Evolutionary conservation across 1,140 invertebrate species (phyloP).

Genomic region (Trachymyrmex septentrionalis): DNA sequence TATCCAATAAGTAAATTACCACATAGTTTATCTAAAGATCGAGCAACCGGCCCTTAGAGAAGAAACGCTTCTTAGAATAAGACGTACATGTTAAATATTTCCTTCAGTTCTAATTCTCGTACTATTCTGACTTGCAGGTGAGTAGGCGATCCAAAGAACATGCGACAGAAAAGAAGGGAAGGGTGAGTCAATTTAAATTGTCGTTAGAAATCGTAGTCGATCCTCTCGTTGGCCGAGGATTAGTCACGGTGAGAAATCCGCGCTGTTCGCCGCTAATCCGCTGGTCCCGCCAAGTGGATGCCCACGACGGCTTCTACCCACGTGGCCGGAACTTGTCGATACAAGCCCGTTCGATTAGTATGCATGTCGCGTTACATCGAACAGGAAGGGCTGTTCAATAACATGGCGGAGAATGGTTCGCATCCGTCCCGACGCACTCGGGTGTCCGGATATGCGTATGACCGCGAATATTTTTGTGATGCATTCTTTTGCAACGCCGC

Average conservation of each 20-base stretch:
- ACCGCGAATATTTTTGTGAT: slow-evolving; percentile 32
- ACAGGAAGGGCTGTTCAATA: slow-evolving; percentile 70
- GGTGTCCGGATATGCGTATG: slow-evolving; percentile 26
- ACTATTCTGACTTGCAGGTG: slow-evolving; percentile 78
- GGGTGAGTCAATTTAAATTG: slow-evolving; percentile 80
- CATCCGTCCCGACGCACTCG: slow-evolving; percentile 45
- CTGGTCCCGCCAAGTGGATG: neutral
- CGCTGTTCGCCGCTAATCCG: slow-evolving; percentile 3
- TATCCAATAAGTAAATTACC: too few species aligned
- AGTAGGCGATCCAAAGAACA: slow-evolving; percentile 82
- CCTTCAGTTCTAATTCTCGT: neutral
- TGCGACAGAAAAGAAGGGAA: slow-evolving; percentile 77
- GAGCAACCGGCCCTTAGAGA: neutral
- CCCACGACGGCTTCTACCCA: slow-evolving; percentile 52
- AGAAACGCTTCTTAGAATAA: slow-evolving; percentile 5
- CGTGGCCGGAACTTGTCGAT: slow-evolving; percentile 53
- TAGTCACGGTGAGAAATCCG: neutral
- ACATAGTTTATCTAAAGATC: too few species aligned
- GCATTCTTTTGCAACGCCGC: neutral
- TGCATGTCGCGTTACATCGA: slow-evolving; percentile 59
- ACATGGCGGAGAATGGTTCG: slow-evolving; percentile 61
- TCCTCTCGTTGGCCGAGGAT: neutral
- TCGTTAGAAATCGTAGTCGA: slow-evolving; percentile 46
- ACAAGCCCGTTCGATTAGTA: slow-evolving; percentile 63
- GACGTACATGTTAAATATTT: neutral